Evolutionary conservation across 1,140 invertebrate species (phyloP).

Genomic region (Tetraneura akinire): DNA sequence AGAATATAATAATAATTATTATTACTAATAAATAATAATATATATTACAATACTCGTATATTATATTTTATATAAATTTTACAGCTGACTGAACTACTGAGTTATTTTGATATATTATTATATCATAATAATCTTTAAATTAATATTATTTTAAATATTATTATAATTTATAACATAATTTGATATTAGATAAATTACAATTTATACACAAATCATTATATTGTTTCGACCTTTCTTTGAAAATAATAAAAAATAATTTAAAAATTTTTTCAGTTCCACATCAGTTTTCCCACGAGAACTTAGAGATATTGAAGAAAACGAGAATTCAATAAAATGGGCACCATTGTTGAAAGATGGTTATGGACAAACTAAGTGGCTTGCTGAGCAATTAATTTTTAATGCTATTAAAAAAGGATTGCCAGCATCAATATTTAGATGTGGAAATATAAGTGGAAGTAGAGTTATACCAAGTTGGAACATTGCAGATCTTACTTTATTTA

Average conservation of each 20-base stretch:
- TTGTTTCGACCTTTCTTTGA: too few species aligned
- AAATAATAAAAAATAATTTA: constrained; percentile 1
- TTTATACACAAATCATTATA: too few species aligned
- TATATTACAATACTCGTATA: too few species aligned
- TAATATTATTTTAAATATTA: too few species aligned
- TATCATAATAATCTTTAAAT: too few species aligned
- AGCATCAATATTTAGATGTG: constrained; percentile 59
- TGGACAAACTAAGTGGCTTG: constrained; percentile 63
- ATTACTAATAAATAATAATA: too few species aligned
- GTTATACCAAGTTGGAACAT: constrained; percentile 61
- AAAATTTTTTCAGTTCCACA: constrained; percentile 59
- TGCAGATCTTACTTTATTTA: constrained; percentile 62
- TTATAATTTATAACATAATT: too few species aligned
- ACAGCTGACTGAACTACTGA: too few species aligned
- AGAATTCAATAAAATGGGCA: constrained; percentile 57
- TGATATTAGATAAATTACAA: too few species aligned
- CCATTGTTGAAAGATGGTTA: constrained; percentile 60
- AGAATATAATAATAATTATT: too few species aligned
- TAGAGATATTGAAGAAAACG: constrained; percentile 58
- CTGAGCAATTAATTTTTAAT: constrained; percentile 60
- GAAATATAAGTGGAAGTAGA: constrained; percentile 60
- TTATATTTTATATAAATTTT: too few species aligned
- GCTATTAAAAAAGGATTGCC: constrained; percentile 61
- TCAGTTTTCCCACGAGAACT: constrained; percentile 61
- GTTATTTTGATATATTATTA: too few species aligned